Conservation (phyloP, 2,113 vertebrate genomes). For the Progne subis region DNA sequence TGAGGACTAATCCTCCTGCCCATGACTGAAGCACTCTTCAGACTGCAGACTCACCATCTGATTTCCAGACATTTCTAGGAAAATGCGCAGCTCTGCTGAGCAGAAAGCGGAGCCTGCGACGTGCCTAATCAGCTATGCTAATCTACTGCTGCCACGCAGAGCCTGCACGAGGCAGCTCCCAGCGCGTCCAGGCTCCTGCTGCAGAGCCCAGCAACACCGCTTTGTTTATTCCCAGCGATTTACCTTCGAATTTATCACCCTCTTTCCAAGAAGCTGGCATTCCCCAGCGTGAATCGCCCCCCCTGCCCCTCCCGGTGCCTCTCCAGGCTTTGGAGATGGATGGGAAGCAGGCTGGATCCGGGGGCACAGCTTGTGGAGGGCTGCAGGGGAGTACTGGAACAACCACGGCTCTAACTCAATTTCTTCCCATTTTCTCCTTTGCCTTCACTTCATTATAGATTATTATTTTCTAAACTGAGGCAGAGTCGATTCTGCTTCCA, state of each 20-base stretch:
- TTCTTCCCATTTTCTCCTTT: slow-evolving; percentile 45
- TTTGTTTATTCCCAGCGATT: neutral
- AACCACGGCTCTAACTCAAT: slow-evolving; percentile 46
- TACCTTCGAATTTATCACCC: neutral
- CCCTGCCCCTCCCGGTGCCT: neutral
- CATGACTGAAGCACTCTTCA: neutral
- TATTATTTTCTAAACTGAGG: slow-evolving; percentile 53
- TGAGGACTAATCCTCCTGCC: neutral
- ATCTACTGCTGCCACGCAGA: neutral
- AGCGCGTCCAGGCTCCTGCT: neutral
- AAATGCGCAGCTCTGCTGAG: neutral
- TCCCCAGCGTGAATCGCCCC: neutral
- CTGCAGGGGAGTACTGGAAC: neutral
- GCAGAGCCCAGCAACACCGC: neutral
- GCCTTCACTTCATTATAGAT: slow-evolving; percentile 52
- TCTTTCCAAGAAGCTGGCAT: neutral
- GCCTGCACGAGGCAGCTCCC: neutral
- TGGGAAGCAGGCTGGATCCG: neutral
- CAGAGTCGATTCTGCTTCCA: slow-evolving; percentile 31
- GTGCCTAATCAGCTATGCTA: slow-evolving; percentile 23
- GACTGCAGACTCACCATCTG: neutral
- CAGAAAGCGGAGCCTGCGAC: neutral
- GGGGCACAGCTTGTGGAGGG: neutral
- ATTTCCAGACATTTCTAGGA: slow-evolving; percentile 30
- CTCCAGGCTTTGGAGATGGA: neutral